These are phyloP conservation scores for Meloidogyne floridensis DNA, from an alignment of 1,140 invertebrate species.

Conservation along the genomic window DNA sequence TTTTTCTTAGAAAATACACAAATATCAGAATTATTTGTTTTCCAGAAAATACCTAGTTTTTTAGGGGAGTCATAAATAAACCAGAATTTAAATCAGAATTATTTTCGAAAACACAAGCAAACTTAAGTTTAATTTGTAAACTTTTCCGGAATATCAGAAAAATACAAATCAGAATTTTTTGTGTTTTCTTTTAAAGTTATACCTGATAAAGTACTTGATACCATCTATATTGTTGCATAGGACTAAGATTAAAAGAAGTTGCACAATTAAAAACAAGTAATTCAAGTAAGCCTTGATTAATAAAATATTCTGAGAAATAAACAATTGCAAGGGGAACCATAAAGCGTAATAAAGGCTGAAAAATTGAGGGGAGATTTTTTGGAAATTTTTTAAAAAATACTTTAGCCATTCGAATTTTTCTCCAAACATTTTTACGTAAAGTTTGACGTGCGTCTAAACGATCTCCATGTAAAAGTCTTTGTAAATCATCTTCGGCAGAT, in stretches of 20 bases:
- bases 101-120: background rate
- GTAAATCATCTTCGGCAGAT: background rate
- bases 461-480: background rate
- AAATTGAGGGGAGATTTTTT: background rate
- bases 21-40: no score
- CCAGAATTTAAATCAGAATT: background rate
- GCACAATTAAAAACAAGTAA: conserved; percentile 73
- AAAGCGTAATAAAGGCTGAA: conserved; percentile 73
- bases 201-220: conserved; percentile 82
- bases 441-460: background rate
- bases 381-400: background rate
- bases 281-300: conserved; percentile 84
- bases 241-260: conserved; percentile 73
- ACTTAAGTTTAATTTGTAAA: no score
- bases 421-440: background rate
- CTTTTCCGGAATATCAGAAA: background rate
- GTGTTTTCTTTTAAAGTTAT: background rate
- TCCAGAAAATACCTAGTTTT: no score
- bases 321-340: conserved; percentile 80
- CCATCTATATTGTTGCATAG: conserved; percentile 78
- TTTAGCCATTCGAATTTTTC: conserved; percentile 20
- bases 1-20: no score
- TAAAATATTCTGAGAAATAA: conserved; percentile 85
- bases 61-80: no score
- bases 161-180: background rate